Evolutionary conservation across 92 coral and sea anemone genomes (phyloP).

Genomic region (Palythoa caribaeorum): DNA sequence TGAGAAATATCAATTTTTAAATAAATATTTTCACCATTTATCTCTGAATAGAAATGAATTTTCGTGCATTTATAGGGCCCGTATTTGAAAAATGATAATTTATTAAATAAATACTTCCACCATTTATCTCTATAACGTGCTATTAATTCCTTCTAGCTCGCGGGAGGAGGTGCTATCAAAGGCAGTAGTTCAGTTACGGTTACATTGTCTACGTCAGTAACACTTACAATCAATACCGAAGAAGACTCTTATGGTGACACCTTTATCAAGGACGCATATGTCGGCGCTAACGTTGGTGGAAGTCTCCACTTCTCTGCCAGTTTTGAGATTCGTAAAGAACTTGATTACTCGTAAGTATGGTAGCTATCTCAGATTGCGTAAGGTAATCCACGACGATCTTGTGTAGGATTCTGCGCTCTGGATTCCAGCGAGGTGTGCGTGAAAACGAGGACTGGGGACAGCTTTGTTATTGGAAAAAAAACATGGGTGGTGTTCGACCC

Average conservation of each 20-base stretch:
- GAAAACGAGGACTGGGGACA: no score
- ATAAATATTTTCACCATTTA: no score
- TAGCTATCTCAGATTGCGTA: no score
- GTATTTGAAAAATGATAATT: background rate
- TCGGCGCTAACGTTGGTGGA: constrained; percentile 59
- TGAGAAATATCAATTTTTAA: no score
- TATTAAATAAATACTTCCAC: background rate
- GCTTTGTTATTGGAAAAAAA: no score
- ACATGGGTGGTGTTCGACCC: no score
- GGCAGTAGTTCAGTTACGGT: constrained; percentile 19
- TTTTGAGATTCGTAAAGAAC: constrained; percentile 42
- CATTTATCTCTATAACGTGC: background rate
- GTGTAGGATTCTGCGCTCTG: no score
- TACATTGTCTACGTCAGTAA: constrained; percentile 7
- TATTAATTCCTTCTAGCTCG: background rate
- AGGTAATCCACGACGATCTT: no score
- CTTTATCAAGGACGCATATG: constrained; percentile 31
- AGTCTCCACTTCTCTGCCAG: constrained; percentile 12
- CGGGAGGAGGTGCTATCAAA: constrained; percentile 14
- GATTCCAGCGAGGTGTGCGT: no score
- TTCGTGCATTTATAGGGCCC: background rate
- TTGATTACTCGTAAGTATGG: constrained; percentile 28
- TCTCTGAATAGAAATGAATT: no score
- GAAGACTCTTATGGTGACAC: constrained; percentile 54
- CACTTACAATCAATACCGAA: constrained; percentile 43